A percentile compares a stretch with the other conserved stretches of the same genome.
These are phyloP conservation scores for Apomyelois bistriatella DNA, from an alignment of 2,888 invertebrate species.

Conservation along the genomic window DNA sequence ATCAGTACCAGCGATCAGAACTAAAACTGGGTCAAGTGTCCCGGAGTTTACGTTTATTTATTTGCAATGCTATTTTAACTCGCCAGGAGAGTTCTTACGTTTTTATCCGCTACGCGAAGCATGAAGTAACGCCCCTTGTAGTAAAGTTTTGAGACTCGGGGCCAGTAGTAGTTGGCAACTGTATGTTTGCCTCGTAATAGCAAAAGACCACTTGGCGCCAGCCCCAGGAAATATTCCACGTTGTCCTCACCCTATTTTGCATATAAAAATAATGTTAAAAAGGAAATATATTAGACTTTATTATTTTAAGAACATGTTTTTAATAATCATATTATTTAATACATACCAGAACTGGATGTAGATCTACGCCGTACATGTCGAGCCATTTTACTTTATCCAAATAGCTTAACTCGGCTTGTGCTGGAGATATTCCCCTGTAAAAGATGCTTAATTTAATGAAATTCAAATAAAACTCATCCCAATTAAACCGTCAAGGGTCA, in stretches of 20 bases:
- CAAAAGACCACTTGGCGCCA: constrained; percentile 97
- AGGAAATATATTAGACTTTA: background rate
- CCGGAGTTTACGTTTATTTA: constrained; percentile 51
- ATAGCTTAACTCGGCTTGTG: constrained; percentile 95
- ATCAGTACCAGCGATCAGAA: constrained; percentile 53
- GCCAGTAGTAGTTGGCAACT: constrained; percentile 99
- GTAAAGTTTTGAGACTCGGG: constrained; percentile 96
- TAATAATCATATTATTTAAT: constrained; percentile 17
- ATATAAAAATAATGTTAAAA: background rate
- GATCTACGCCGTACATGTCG: constrained; percentile 98
- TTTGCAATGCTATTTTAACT: constrained; percentile 26
- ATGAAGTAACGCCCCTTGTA: constrained; percentile 98
- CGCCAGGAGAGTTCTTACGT: constrained; percentile 62
- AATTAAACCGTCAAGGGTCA: constrained; percentile 52
- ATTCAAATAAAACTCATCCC: constrained; percentile 23
- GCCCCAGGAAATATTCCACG: constrained; percentile 96
- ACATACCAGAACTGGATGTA: constrained; percentile 96
- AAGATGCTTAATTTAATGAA: constrained; percentile 25
- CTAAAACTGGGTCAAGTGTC: constrained; percentile 63
- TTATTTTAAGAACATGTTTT: no score
- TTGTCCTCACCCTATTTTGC: constrained; percentile 92
- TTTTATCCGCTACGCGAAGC: constrained; percentile 97
- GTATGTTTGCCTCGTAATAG: constrained; percentile 96
- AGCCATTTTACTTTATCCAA: constrained; percentile 99
- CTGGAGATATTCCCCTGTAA: constrained; percentile 91